phyloP scores from a whole-genome alignment of 1,140 invertebrate genomes.

The Melanaphis sacchari region DNA sequence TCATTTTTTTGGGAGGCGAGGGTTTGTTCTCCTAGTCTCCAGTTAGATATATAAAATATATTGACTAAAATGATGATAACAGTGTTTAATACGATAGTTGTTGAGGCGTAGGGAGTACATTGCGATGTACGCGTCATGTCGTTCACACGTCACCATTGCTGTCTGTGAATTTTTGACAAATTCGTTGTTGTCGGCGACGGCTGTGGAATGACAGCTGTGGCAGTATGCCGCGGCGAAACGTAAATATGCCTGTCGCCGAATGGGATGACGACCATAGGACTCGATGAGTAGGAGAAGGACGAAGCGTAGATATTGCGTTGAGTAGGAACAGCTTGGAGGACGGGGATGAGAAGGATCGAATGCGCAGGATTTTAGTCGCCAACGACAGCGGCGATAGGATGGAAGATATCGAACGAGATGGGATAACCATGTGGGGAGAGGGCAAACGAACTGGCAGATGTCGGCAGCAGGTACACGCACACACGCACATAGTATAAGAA shows the following conservation, averaged over 20 bases:
- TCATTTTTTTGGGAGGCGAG: too few relatives aligned
- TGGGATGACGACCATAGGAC: background rate
- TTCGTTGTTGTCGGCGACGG: background rate
- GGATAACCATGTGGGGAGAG: background rate
- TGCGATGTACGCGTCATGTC: background rate
- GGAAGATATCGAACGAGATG: background rate
- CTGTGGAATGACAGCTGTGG: background rate
- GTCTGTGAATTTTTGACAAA: background rate
- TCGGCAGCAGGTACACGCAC: background rate
- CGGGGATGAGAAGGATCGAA: background rate
- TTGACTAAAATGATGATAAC: too few relatives aligned
- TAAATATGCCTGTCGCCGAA: too few relatives aligned
- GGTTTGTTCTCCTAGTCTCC: too few relatives aligned
- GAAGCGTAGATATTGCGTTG: background rate
- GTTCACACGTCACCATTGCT: background rate
- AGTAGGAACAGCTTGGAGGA: background rate
- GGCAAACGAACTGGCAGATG: constrained; percentile 11
- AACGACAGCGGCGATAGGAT: background rate
- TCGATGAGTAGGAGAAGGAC: background rate
- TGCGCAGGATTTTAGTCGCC: background rate
- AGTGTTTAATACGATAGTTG: too few relatives aligned
- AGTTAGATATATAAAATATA: too few relatives aligned
- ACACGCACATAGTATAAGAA: background rate
- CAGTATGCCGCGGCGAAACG: too few relatives aligned
- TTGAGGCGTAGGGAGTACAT: background rate